Evolutionary conservation across 2,888 invertebrate genomes (phyloP).

Genomic region (Yponomeuta sedellus): DNA sequence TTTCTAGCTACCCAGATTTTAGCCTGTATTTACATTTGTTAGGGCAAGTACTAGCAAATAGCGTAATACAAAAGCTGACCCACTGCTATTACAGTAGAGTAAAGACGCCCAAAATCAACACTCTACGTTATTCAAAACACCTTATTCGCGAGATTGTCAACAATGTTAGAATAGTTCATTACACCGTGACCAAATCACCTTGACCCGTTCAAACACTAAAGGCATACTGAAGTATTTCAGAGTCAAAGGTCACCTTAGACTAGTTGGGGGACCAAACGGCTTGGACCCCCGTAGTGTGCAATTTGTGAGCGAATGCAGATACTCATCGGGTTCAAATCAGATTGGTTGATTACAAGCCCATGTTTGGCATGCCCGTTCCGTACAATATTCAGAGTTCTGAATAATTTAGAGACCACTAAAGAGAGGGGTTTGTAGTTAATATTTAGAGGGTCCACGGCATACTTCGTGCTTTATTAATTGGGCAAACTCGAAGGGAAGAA

Average conservation of each 20-base stretch:
- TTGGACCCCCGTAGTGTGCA: neutral
- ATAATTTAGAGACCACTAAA: constrained; percentile 65
- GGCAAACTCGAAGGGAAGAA: constrained; percentile 31
- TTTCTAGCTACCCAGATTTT: too few species aligned
- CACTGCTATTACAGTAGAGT: too few species aligned
- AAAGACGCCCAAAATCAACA: constrained; percentile 17
- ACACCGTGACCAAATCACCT: constrained; percentile 21
- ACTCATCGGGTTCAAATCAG: constrained; percentile 24
- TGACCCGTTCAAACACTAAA: neutral
- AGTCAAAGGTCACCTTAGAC: neutral
- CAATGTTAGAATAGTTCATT: constrained; percentile 27
- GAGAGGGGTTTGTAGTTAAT: constrained; percentile 59
- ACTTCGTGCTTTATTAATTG: constrained; percentile 40
- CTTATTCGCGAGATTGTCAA: constrained; percentile 29
- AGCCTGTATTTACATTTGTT: too few species aligned
- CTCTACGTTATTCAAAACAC: constrained; percentile 20
- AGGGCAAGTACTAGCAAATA: too few species aligned
- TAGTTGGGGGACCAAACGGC: neutral
- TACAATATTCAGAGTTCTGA: constrained; percentile 56
- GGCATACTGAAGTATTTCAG: neutral
- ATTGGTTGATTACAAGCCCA: constrained; percentile 30
- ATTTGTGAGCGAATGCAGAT: neutral
- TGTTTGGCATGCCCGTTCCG: constrained; percentile 41
- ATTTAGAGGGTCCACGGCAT: constrained; percentile 57
- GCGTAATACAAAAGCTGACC: too few species aligned